These are phyloP conservation scores for Alosa sapidissima DNA, from an alignment of 2,797 vertebrate genomes.

Conservation along the genomic window DNA sequence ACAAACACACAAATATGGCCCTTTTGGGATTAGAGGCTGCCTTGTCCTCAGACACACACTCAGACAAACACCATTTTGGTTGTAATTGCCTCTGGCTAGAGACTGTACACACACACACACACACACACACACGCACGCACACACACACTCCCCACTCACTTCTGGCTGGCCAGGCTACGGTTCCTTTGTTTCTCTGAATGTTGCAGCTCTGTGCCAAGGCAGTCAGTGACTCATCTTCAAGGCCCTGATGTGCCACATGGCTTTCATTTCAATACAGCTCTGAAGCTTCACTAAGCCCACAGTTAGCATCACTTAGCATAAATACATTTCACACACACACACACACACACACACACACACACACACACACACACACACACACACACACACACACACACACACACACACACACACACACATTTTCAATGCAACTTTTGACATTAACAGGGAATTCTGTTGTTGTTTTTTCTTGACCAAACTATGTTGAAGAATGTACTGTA, in stretches of 20 bases:
- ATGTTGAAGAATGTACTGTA: not conserved
- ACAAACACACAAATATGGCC: not conserved
- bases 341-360: too few species aligned
- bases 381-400: too few species aligned
- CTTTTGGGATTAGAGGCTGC: not conserved
- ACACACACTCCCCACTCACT: too few species aligned
- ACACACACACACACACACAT: not conserved
- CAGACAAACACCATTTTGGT: too few species aligned
- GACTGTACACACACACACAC: not conserved
- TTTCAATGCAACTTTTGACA: not conserved
- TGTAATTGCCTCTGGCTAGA: not conserved
- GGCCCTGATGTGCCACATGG: not conserved
- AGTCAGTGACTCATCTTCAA: not conserved
- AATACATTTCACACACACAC: too few species aligned
- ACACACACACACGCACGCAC: too few species aligned
- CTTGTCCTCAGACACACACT: too few species aligned
- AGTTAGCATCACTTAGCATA: not conserved
- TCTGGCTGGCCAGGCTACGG: not conserved
- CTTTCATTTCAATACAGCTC: not conserved
- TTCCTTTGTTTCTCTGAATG: not conserved
- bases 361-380: too few species aligned
- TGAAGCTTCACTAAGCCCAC: not conserved
- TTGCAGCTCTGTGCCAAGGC: not conserved
- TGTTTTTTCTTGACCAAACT: not conserved
- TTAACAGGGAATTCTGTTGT: not conserved